Percentiles rank a stretch among this genome's conserved stretches.
These are phyloP conservation scores for Folsomia manolachei DNA, from an alignment of 2,888 invertebrate genomes.

Conservation along the genomic window DNA sequence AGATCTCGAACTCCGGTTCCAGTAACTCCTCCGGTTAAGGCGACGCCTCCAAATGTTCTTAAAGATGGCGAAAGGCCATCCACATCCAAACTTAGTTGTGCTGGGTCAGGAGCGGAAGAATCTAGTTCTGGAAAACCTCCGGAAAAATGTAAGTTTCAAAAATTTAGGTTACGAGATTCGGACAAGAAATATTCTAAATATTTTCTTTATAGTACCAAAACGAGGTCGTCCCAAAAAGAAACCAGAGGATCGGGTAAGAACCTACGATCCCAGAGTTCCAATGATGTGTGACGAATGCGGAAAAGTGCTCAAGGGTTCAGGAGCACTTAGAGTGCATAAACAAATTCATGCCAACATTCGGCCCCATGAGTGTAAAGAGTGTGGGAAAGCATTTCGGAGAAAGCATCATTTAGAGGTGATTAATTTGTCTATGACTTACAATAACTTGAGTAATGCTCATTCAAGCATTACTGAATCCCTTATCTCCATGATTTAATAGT, in stretches of 20 bases:
- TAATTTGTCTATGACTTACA: not conserved
- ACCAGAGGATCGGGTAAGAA: slow-evolving; percentile 42
- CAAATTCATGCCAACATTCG: slow-evolving; percentile 40
- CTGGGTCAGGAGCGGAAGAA: slow-evolving; percentile 29
- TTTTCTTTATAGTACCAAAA: slow-evolving; percentile 36
- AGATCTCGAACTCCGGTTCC: slow-evolving; percentile 29
- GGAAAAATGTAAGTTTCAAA: slow-evolving; percentile 33
- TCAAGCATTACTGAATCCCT: not conserved
- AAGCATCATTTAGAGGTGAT: slow-evolving; percentile 39
- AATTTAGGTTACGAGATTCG: not conserved
- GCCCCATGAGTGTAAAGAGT: slow-evolving; percentile 39
- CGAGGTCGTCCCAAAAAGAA: slow-evolving; percentile 44
- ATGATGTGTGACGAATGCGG: slow-evolving; percentile 45
- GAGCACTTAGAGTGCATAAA: slow-evolving; percentile 41
- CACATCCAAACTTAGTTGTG: slow-evolving; percentile 12
- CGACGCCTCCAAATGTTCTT: too few species aligned
- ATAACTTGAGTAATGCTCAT: not conserved
- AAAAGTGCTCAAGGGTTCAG: slow-evolving; percentile 42
- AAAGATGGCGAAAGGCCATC: slow-evolving; percentile 4
- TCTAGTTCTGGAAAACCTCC: slow-evolving; percentile 19
- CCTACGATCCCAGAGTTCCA: slow-evolving; percentile 43
- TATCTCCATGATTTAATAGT: too few species aligned
- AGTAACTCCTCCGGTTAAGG: slow-evolving; percentile 24
- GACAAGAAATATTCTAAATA: not conserved
- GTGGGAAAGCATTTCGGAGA: slow-evolving; percentile 40